Percentiles rank a stretch among this genome's conserved stretches.
Conservation (phyloP, 2,113 vertebrate species). For the Rhinopomastus cyanomelas region DNA sequence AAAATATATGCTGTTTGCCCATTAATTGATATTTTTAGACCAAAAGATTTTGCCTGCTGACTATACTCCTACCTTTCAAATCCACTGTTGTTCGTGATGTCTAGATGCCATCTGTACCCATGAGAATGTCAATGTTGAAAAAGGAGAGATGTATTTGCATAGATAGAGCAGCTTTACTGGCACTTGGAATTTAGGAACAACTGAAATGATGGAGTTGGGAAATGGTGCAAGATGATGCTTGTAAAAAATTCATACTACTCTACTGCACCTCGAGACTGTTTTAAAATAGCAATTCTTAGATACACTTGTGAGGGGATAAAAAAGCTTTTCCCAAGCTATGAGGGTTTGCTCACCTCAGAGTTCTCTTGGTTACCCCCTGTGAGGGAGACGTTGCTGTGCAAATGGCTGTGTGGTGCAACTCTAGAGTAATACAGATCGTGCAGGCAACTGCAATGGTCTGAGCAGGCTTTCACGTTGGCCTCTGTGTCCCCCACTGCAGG, state of each 20-base stretch:
- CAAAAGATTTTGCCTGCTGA: not conserved
- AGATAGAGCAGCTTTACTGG: not conserved
- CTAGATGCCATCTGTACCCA: not conserved
- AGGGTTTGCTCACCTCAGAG: not conserved
- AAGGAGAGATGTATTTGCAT: not conserved
- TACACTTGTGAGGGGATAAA: not conserved
- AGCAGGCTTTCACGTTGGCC: accelerated
- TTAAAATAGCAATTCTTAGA: not conserved
- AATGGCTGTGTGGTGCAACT: not conserved
- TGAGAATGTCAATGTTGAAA: not conserved
- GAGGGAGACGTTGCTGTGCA: not conserved
- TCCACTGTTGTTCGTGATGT: not conserved
- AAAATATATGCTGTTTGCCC: not conserved
- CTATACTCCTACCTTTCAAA: not conserved
- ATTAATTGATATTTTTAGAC: not conserved
- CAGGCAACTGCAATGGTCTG: not conserved
- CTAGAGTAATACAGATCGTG: not conserved
- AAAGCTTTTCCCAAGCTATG: not conserved
- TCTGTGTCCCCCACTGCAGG: not conserved
- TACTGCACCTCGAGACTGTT: not conserved
- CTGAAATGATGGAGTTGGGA: not conserved
- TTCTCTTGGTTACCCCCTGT: not conserved
- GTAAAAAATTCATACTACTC: not conserved
- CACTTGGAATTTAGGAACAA: not conserved
- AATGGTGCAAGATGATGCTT: not conserved